Evolutionary conservation across 2,797 vertebrate species (phyloP), one percentile per base, ranked within the genome.

Genomic region (Champsocephalus esox): DNA sequence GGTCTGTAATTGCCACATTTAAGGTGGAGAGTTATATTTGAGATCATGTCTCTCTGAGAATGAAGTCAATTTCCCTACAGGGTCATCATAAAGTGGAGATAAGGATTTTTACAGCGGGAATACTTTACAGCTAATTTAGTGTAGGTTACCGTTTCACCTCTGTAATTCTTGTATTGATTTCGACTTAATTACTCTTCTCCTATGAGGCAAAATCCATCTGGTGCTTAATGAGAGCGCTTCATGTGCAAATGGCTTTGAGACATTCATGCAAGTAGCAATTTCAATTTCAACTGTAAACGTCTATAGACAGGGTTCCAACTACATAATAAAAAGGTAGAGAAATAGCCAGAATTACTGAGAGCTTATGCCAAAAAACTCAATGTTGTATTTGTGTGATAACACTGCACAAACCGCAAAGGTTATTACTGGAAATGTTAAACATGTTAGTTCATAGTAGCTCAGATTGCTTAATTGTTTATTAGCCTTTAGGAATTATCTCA

Each of bases 81-180:
- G 75, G 67, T 63, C 65, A 51, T 87, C 75, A 72, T 41, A 24
- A n/a, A 61, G 61, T 72, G 58, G 41, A 81, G 82, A 85, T 85
- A 85, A 87, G 75, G 83, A 81, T 80, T 88, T 85, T 77, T 84
- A 59, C 72, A 67, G 69, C 12, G 45, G 65, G 55, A 88, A 86
- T 81, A 79, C 87, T 81, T 80, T 70, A 69, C 45, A 79, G 82
- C 78, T 87, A 84, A 88, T 84, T 83, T 88, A 87, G 85, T 86
- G 71, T 49, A 60, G 79, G 68, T 79, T 87, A 73, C 78, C 65
- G 84, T 81, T 88, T 87, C 82, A 87, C 81, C 81, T 83, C 81
- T 81, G 73, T 80, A 85, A 89, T 82, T 88, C 81, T 73, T 12
- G 17, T 82, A 90, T 90, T 87, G 87, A 92, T 89, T 91, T 89